Conservation (phyloP, 2,113 vertebrate genomes). For the Paracanthobrama guichenoti region DNA sequence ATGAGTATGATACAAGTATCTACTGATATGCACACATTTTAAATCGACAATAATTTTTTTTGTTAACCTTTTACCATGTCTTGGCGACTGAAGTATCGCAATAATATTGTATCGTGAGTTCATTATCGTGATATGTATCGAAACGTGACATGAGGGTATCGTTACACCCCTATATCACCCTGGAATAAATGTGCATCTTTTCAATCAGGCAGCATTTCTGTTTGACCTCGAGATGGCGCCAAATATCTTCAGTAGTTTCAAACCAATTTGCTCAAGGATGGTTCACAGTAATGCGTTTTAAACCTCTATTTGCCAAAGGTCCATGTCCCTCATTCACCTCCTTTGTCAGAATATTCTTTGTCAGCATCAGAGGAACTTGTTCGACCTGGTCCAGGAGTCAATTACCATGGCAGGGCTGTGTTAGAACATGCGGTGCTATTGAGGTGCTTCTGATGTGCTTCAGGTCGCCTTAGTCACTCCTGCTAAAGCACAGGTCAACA, state of each 20-base stretch:
- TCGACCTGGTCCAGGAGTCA: slow-evolving; percentile 11
- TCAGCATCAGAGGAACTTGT: slow-evolving; percentile 19
- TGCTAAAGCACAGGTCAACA: slow-evolving; percentile 44
- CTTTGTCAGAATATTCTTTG: slow-evolving; percentile 17
- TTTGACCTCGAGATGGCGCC: slow-evolving; percentile 67
- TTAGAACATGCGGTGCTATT: not conserved
- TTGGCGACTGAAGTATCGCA: no score
- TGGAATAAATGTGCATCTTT: not conserved
- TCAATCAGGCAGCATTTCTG: not conserved
- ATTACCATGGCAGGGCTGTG: slow-evolving; percentile 35
- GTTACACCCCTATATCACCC: not conserved
- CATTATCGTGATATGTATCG: no score
- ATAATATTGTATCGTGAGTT: no score
- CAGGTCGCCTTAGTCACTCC: slow-evolving; percentile 30
- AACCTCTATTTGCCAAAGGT: slow-evolving; percentile 5
- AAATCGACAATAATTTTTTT: no score
- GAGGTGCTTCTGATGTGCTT: slow-evolving; percentile 20
- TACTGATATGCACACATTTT: no score
- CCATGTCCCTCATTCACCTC: slow-evolving; percentile 5
- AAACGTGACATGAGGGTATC: no score
- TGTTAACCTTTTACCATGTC: no score
- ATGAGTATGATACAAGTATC: not conserved
- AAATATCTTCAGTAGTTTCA: slow-evolving; percentile 56
- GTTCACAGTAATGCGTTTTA: not conserved
- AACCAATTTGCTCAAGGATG: not conserved